Base-by-base conservation (phyloP, 2,113 vertebrate genomes). In the Hippocampus abdominalis region DNA sequence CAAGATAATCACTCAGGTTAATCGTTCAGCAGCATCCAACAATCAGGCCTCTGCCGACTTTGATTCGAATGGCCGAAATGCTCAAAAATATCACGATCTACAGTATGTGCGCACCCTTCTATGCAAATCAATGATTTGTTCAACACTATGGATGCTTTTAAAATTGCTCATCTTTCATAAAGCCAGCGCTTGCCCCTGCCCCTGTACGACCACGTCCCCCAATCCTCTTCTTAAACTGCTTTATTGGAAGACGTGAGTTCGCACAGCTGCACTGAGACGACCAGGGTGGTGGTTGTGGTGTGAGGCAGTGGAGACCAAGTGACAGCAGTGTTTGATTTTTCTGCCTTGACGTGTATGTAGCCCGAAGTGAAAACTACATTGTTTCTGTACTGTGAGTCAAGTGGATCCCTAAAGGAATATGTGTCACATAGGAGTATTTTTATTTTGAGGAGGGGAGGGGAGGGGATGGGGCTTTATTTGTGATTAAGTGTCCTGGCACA, bases 361-460 rank as follows among this genome's bases (percentile, higher is more conserved):
- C 89, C 76, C 84, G 72, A 76, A 75, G 70, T 68, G 84, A 75
- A 74, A 71, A 81, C 70, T 48, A 12, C 80, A 67, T 71, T 72
- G 67, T 86, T 85, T 83, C 73, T 89, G 72, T 88, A 87, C 88
- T 89, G 89, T 91, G 86, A 89, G 82, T 87, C 77, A 77, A 46
- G 79, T 53, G 79, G 84, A 88, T 84, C 74, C 32, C 79, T 86
- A 88, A 87, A 88, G 87, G 87, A 90, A 82, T 83, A 86, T 76
- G 74, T 90, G 86, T 90, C 90, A 90, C 89, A 91, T 87, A 88
- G 88, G 88, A 90, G 84, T 84, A 70, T 83, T 81, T 76, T 23
- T 69, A 64, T 68, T 39, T 40, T 12, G 51, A 16, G 20, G 64
- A 39, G 54, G 42, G 40, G 64, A 39, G 54, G 42, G 40, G 68